Evolutionary conservation across 2,888 invertebrate species (phyloP).

Genomic region (Pasiphila rectangulata): DNA sequence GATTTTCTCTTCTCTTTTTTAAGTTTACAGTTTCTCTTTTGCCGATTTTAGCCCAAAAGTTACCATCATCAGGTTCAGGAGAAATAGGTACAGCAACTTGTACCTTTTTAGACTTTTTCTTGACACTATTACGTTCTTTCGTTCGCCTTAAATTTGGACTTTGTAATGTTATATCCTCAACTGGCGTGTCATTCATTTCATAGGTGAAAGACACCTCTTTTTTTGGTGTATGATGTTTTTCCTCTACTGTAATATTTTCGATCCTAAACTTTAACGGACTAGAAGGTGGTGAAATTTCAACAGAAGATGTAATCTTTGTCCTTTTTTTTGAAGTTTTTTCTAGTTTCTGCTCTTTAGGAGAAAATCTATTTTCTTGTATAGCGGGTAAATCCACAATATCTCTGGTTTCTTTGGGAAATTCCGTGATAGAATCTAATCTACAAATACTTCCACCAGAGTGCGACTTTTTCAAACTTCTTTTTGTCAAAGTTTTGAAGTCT

Average conservation of each 20-base stretch:
- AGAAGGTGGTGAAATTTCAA: constrained; percentile 71
- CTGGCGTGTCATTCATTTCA: constrained; percentile 46
- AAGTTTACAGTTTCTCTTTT: constrained; percentile 84
- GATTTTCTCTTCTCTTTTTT: constrained; percentile 75
- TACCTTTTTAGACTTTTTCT: constrained; percentile 38
- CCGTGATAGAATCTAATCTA: constrained; percentile 71
- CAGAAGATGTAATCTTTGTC: constrained; percentile 77
- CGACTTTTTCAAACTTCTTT: constrained; percentile 69
- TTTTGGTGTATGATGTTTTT: constrained; percentile 60
- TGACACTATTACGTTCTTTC: constrained; percentile 44
- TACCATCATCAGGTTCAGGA: constrained; percentile 70
- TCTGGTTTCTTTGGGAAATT: constrained; percentile 57
- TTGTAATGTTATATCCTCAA: constrained; percentile 28
- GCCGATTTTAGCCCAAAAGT: constrained; percentile 85
- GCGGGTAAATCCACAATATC: constrained; percentile 52
- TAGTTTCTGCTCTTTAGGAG: constrained; percentile 40
- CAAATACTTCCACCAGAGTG: constrained; percentile 67
- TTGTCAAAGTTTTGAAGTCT: constrained; percentile 39
- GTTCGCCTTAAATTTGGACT: constrained; percentile 29
- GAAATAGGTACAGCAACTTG: constrained; percentile 42
- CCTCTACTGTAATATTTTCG: constrained; percentile 82
- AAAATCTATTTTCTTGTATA: constrained; percentile 70
- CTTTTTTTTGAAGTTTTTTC: constrained; percentile 63
- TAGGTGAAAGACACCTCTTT: constrained; percentile 64
- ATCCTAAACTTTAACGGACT: constrained; percentile 78